These are phyloP conservation scores for Mallotus villosus DNA, from an alignment of 2,797 vertebrate genomes.

Conservation along the genomic window DNA sequence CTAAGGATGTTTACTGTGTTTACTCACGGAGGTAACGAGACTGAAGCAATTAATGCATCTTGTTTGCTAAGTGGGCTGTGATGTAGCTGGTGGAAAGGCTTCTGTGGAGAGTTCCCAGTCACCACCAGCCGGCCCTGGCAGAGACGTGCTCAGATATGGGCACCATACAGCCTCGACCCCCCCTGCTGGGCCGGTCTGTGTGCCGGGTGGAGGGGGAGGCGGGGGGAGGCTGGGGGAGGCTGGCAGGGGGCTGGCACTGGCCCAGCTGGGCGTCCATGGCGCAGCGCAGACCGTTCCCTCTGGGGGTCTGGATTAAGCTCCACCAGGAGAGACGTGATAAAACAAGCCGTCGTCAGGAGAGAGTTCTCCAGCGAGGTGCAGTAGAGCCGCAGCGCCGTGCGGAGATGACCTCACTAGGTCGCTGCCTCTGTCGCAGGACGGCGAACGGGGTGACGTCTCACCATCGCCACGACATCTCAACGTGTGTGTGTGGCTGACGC, in stretches of 20 bases:
- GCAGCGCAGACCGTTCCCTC: neutral
- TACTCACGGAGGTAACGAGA: constrained; percentile 50
- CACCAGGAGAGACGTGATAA: constrained; percentile 19
- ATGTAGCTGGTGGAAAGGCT: constrained; percentile 22
- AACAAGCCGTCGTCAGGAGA: constrained; percentile 13
- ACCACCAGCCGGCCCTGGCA: constrained; percentile 15
- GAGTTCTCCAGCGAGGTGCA: neutral
- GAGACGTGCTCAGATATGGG: neutral
- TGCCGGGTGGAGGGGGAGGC: neutral
- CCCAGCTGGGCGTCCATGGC: neutral
- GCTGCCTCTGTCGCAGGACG: neutral
- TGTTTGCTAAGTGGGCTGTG: constrained; percentile 50
- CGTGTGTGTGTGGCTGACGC: too few species aligned
- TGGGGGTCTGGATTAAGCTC: constrained; percentile 15
- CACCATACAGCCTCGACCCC: neutral
- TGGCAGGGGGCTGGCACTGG: neutral
- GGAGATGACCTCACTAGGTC: neutral
- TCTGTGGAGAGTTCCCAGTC: constrained; percentile 19
- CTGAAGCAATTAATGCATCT: constrained; percentile 56
- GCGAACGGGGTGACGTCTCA: too few species aligned
- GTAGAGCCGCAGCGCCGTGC: too few species aligned
- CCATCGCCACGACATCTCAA: too few species aligned
- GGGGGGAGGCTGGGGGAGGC: too few species aligned
- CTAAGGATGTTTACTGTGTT: constrained; percentile 53
- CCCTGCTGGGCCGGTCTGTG: neutral